A percentile compares a stretch with the other conserved stretches of the same genome.
Conservation (phyloP, 2,888 invertebrate species). For the Eumacrocentrus americanus region DNA sequence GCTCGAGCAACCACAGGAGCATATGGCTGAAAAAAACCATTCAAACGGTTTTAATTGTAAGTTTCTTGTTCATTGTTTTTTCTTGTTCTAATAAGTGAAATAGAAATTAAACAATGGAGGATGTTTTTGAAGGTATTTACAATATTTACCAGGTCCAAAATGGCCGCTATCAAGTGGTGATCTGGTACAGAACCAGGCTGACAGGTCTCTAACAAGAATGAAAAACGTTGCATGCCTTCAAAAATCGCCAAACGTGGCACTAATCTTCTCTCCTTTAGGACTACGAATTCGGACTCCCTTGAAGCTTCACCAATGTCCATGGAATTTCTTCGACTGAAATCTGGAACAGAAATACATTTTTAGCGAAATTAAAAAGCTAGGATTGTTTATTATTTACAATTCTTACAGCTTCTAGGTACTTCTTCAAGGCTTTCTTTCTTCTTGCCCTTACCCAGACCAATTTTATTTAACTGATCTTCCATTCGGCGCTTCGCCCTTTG, state of each 20-base stretch:
- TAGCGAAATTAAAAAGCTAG: background rate
- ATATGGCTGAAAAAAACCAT: constrained; percentile 79
- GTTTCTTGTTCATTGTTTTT: too few relatives aligned
- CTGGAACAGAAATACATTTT: too few relatives aligned
- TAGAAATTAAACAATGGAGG: too few relatives aligned
- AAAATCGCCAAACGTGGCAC: constrained; percentile 80
- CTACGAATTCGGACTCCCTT: constrained; percentile 85
- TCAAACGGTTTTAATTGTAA: too few relatives aligned
- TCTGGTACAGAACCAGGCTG: constrained; percentile 97
- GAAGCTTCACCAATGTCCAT: constrained; percentile 80
- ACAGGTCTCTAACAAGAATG: constrained; percentile 92
- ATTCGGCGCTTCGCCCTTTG: constrained; percentile 86
- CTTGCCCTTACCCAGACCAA: constrained; percentile 80
- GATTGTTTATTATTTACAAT: constrained; percentile 1
- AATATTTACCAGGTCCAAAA: constrained; percentile 84
- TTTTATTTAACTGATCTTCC: constrained; percentile 86
- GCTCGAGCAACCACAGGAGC: constrained; percentile 94
- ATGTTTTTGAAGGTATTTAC: too few relatives aligned
- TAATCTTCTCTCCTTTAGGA: constrained; percentile 84
- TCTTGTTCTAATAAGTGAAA: too few relatives aligned
- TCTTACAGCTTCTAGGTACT: constrained; percentile 76
- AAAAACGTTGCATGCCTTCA: constrained; percentile 88
- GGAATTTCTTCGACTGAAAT: constrained; percentile 81
- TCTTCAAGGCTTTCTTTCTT: constrained; percentile 92
- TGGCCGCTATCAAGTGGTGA: constrained; percentile 91